Base-by-base conservation (phyloP, 2,888 invertebrate species). In the Cheilosia scutellata region DNA sequence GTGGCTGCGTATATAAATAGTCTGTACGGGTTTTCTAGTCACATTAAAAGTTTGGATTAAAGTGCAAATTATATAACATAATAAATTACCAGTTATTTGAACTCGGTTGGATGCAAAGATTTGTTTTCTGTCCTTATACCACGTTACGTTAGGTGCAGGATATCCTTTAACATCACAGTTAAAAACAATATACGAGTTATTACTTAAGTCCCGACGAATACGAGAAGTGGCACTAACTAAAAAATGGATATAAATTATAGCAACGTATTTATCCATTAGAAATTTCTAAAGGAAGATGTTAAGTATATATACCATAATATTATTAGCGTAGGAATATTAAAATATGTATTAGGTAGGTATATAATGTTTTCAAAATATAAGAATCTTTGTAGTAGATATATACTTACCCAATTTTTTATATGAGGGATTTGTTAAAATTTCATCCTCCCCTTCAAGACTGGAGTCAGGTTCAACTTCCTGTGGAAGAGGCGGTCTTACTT, bases 121-220 rank as follows among this genome's bases (percentile, higher is more conserved):
- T 2, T 92, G 93, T 37, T 92, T 91, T 55, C 95, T 94, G 90
- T 98, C 95, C 92, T 97, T 97, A 91, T 94, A 96, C 98, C 98
- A 98, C 78, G 94, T 93, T 3, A 97, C 96, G 87, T 94, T 93
- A 3, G 97, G 97, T 71, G 93, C 92, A 0, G 97, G 97, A 92
- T 95, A 95, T 4, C 97, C 97, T 88, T 95, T 95, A 55, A 96
- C 96, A 40, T 95, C 94, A 90, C 97, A 98, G 13, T 94, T 94
- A 83, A 98, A 93, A 51, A 93, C 94, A 88, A 97, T 93, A 89
- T 95, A 95, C 37, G 94, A 95, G 25, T 84, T 90, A 49, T 92
- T 91, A 40, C 90, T 89, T 1, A 90, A 89, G 60, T 93, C 93
- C 78, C 94, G 91, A 0, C 94, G 93, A 80, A 97, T 94, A 75